Evolutionary conservation across 2,888 invertebrate species (phyloP).

Genomic region (Taenaris catops): DNA sequence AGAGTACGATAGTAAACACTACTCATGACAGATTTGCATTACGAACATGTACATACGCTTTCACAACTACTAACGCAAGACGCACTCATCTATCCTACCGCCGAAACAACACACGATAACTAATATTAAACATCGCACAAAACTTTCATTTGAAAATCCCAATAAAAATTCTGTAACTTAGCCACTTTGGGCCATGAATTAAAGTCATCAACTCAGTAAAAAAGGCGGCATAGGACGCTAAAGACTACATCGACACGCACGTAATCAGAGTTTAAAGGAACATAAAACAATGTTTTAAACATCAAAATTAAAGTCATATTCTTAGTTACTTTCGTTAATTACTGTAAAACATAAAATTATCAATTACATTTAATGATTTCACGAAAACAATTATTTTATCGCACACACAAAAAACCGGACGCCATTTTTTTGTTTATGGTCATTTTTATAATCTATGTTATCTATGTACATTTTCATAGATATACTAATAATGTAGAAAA

Average conservation of each 20-base stretch:
- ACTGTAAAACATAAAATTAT: conserved; percentile 29
- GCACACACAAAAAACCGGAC: conserved; percentile 77
- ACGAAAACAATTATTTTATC: conserved; percentile 71
- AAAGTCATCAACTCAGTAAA: conserved; percentile 51
- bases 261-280: conserved; percentile 37
- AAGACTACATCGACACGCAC: conserved; percentile 59
- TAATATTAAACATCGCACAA: conserved; percentile 19
- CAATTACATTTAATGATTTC: conserved; percentile 37
- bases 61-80: conserved; percentile 72
- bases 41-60: conserved; percentile 72
- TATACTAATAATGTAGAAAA: not conserved
- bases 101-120: conserved; percentile 38
- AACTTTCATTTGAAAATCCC: conserved; percentile 25
- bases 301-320: conserved; percentile 33
- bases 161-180: conserved; percentile 30
- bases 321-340: conserved; percentile 28
- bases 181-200: conserved; percentile 30
- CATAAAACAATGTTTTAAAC: conserved; percentile 29
- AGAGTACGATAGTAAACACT: conserved; percentile 71
- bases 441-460: conserved; percentile 12
- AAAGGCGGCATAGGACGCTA: conserved; percentile 73
- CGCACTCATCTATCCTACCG: conserved; percentile 61
- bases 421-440: conserved; percentile 80
- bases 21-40: conserved; percentile 75
- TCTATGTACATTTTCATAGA: not conserved